Evolutionary conservation across 2,888 invertebrate species (phyloP).

Genomic region (Muschampia staudingeri): DNA sequence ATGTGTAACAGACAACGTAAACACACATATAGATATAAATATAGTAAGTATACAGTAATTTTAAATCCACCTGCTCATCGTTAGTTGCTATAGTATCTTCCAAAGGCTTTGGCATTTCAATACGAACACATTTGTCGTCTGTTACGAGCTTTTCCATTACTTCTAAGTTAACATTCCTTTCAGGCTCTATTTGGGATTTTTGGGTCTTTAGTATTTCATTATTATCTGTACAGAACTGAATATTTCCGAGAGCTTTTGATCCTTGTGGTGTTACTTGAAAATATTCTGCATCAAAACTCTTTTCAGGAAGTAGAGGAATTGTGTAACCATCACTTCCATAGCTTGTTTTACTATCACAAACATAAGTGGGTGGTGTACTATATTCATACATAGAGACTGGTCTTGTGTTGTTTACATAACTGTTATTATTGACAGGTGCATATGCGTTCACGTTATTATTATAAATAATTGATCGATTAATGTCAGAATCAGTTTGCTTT

Average conservation of each 20-base stretch:
- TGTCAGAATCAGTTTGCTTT: constrained; percentile 56
- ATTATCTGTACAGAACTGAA: constrained; percentile 28
- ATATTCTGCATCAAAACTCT: constrained; percentile 80
- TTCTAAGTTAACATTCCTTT: constrained; percentile 30
- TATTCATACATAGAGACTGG: constrained; percentile 79
- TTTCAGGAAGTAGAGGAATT: constrained; percentile 75
- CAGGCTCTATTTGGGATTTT: constrained; percentile 18
- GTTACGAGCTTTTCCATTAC: constrained; percentile 50
- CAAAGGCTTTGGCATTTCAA: constrained; percentile 58
- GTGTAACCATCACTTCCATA: constrained; percentile 74
- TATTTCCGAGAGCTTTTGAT: constrained; percentile 46
- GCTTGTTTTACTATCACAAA: constrained; percentile 68
- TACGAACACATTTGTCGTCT: constrained; percentile 49
- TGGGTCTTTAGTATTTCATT: constrained; percentile 18
- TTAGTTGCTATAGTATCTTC: constrained; percentile 74
- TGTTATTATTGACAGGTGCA: constrained; percentile 70
- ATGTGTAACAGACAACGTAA: constrained; percentile 83
- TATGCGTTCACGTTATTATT: constrained; percentile 64
- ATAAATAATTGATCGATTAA: constrained; percentile 20
- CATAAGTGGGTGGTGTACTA: constrained; percentile 67
- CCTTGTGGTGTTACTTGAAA: constrained; percentile 71
- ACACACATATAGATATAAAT: constrained; percentile 84
- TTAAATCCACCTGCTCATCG: constrained; percentile 86
- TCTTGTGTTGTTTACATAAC: constrained; percentile 73
- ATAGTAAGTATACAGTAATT: constrained; percentile 86